phyloP scores from a whole-genome alignment of 1,140 invertebrate genomes.

The Hirudo medicinalis region DNA sequence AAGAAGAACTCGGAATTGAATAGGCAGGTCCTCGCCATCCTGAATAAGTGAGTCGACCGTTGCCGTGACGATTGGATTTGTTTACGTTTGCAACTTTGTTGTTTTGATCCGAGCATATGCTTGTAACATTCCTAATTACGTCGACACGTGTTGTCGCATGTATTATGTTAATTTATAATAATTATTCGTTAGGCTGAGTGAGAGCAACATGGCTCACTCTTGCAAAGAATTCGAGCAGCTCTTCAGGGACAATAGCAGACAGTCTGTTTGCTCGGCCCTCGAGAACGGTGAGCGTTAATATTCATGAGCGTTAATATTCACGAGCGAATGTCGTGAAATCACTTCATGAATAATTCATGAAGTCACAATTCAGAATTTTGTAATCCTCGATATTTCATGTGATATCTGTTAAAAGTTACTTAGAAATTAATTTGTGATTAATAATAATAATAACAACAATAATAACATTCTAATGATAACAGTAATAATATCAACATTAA shows the following conservation, averaged over 20 bases:
- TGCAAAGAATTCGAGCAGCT: slow-evolving; percentile 10
- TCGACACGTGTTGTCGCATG: background rate
- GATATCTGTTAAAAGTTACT: background rate
- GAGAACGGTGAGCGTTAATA: background rate
- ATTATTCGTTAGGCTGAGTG: background rate
- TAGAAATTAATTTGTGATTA: no score
- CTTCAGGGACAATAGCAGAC: slow-evolving; percentile 2
- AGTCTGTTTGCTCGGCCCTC: background rate
- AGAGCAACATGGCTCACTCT: background rate
- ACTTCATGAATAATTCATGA: background rate
- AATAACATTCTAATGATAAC: no score
- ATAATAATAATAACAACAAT: no score
- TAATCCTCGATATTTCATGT: background rate
- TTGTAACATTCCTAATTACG: no score
- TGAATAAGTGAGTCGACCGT: no score
- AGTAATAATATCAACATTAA: no score
- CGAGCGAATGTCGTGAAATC: background rate
- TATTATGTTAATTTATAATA: background rate
- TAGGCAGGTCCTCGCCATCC: no score
- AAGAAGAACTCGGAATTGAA: no score
- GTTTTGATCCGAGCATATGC: no score
- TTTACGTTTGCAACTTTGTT: no score
- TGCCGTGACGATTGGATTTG: no score
- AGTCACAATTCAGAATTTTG: background rate
- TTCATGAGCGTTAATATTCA: background rate